Conservation (phyloP, 2,113 vertebrate species). For the Rutilus rutilus region DNA sequence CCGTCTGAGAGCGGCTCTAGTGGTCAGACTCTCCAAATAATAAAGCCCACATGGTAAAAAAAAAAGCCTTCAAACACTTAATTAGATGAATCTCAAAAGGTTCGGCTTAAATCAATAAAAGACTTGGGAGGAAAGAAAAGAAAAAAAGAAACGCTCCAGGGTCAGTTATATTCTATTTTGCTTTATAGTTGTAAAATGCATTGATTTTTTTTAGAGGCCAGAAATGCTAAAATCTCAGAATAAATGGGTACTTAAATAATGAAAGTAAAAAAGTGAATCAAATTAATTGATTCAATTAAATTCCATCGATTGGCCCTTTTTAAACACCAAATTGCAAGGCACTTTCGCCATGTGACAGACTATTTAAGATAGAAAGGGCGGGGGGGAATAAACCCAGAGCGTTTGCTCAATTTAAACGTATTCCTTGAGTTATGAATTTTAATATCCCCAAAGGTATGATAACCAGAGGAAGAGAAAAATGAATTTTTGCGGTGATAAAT, state of each 20-base stretch:
- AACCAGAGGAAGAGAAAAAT: slow-evolving; percentile 64
- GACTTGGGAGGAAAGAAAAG: slow-evolving; percentile 54
- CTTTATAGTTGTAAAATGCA: slow-evolving; percentile 55
- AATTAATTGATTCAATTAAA: not conserved
- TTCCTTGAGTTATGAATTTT: slow-evolving; percentile 72
- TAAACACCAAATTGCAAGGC: slow-evolving; percentile 37
- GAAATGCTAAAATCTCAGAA: not conserved
- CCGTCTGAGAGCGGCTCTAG: slow-evolving; percentile 82
- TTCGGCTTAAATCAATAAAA: slow-evolving; percentile 75
- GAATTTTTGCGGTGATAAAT: slow-evolving; percentile 72
- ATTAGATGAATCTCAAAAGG: slow-evolving; percentile 73
- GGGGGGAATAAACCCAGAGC: slow-evolving; percentile 66
- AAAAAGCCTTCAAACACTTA: slow-evolving; percentile 72
- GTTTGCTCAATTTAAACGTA: slow-evolving; percentile 75
- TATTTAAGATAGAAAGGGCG: slow-evolving; percentile 68
- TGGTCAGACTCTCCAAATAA: slow-evolving; percentile 85
- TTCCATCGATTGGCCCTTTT: not conserved
- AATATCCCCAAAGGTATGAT: slow-evolving; percentile 66
- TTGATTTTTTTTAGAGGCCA: slow-evolving; percentile 8
- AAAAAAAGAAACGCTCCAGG: slow-evolving; percentile 56
- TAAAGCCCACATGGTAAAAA: slow-evolving; percentile 83
- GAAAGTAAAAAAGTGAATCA: not conserved
- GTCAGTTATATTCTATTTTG: slow-evolving; percentile 61
- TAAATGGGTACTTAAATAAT: not conserved
- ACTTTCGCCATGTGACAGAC: slow-evolving; percentile 70